phyloP scores from a whole-genome alignment of 2,797 vertebrate genomes.

The Spinus olivaceus region DNA sequence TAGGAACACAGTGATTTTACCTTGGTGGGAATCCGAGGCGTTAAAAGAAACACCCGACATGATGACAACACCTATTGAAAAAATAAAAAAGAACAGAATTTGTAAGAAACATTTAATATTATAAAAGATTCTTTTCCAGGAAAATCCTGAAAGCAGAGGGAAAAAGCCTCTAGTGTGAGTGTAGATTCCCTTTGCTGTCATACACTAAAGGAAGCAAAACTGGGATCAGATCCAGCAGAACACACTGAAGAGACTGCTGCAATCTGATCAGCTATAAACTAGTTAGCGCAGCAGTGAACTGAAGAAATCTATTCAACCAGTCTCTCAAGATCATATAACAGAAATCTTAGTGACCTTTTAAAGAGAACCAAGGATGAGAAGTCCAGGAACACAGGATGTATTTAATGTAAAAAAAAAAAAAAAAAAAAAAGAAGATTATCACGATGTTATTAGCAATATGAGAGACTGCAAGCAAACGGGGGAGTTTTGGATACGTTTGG shows the following conservation, averaged over 20 bases:
- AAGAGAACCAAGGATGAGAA: not conserved
- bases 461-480: not conserved
- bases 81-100: not conserved
- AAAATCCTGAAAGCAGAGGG: not conserved
- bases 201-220: not conserved
- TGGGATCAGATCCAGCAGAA: not conserved
- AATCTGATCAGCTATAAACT: not conserved
- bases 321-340: not conserved
- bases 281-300: not conserved
- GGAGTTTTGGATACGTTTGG: not conserved
- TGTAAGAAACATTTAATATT: not conserved
- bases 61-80: conserved; percentile 85
- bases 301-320: not conserved
- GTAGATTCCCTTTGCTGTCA: not conserved
- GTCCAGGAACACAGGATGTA: not conserved
- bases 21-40: conserved; percentile 90
- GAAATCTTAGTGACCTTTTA: not conserved
- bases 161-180: not conserved
- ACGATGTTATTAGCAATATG: not conserved
- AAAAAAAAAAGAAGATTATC: not conserved
- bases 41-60: conserved; percentile 88
- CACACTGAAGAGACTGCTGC: not conserved
- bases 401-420: not conserved
- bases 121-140: not conserved
- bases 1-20: conserved; percentile 69